Percentiles rank a stretch among this genome's conserved stretches.
Conservation (phyloP, 92 coral and sea anemone species). For the Epizoanthus fatuus region DNA sequence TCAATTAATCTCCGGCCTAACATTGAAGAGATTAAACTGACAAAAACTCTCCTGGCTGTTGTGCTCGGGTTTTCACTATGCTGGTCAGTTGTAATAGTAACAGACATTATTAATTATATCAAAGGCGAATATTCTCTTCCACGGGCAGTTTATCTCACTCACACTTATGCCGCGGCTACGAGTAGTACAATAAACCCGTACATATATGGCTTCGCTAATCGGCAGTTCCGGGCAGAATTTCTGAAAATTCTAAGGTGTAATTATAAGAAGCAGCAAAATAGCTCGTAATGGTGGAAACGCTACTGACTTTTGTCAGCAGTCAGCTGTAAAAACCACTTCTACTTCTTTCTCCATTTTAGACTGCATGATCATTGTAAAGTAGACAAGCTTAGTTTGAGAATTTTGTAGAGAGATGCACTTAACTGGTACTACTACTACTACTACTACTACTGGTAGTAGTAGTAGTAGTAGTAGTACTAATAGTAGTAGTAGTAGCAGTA, state of each 20-base stretch:
- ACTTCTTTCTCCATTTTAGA: too few species aligned
- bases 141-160: constrained; percentile 57
- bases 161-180: constrained; percentile 68
- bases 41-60: constrained; percentile 70
- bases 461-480: too few species aligned
- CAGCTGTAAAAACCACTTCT: too few species aligned
- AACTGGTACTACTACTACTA: too few species aligned
- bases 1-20: not conserved
- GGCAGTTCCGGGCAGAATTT: constrained; percentile 82
- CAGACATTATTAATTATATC: not conserved
- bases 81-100: constrained; percentile 42
- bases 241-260: constrained; percentile 36
- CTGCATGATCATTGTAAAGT: too few species aligned
- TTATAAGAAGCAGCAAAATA: not conserved
- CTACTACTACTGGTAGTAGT: too few species aligned
- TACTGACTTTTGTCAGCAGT: not conserved
- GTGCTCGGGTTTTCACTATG: constrained; percentile 76
- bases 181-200: constrained; percentile 83
- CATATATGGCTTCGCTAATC: constrained; percentile 84
- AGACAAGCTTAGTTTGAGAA: too few species aligned
- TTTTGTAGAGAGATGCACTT: too few species aligned
- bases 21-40: constrained; percentile 71
- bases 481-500: too few species aligned
- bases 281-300: not conserved
- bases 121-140: constrained; percentile 11